Conservation (phyloP, 1,140 invertebrate species). For the Gryon sp. region DNA sequence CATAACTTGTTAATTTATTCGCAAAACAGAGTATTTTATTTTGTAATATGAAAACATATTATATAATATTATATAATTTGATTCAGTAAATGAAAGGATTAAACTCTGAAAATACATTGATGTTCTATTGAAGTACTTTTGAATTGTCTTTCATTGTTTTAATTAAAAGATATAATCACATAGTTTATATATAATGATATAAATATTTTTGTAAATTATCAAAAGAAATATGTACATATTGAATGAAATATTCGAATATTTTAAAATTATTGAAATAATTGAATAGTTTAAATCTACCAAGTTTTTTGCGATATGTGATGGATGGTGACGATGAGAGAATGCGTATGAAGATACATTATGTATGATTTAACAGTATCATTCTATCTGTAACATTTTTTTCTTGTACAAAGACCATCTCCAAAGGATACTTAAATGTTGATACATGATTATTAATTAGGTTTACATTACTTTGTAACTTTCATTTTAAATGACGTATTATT, state of each 20-base stretch:
- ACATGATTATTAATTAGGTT: slow-evolving; percentile 45
- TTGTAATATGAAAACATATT: too few relatives aligned
- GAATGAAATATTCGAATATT: slow-evolving; percentile 35
- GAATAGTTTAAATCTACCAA: slow-evolving; percentile 40
- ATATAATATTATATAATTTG: too few relatives aligned
- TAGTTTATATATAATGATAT: slow-evolving; percentile 30
- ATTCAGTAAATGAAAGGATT: too few relatives aligned
- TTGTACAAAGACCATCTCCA: slow-evolving; percentile 38
- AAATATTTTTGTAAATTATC: slow-evolving; percentile 54
- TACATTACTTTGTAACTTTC: slow-evolving; percentile 22
- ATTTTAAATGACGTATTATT: slow-evolving; percentile 26
- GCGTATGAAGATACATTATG: slow-evolving; percentile 22
- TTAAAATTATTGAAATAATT: slow-evolving; percentile 50
- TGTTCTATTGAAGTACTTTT: slow-evolving; percentile 29
- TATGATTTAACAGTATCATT: slow-evolving; percentile 30
- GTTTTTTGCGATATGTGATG: slow-evolving; percentile 2
- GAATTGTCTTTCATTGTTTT: slow-evolving; percentile 23
- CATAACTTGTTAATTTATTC: too few relatives aligned
- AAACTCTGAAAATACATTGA: slow-evolving; percentile 3
- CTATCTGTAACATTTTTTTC: slow-evolving; percentile 9
- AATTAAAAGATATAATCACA: slow-evolving; percentile 45
- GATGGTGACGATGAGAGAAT: slow-evolving; percentile 16
- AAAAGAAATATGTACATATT: slow-evolving; percentile 39
- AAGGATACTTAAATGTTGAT: slow-evolving; percentile 58
- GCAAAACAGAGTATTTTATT: too few relatives aligned